Evolutionary conservation across 2,113 vertebrate species (phyloP), one percentile per base, ranked within the genome.

Genomic region (Odocoileus virginianus): DNA sequence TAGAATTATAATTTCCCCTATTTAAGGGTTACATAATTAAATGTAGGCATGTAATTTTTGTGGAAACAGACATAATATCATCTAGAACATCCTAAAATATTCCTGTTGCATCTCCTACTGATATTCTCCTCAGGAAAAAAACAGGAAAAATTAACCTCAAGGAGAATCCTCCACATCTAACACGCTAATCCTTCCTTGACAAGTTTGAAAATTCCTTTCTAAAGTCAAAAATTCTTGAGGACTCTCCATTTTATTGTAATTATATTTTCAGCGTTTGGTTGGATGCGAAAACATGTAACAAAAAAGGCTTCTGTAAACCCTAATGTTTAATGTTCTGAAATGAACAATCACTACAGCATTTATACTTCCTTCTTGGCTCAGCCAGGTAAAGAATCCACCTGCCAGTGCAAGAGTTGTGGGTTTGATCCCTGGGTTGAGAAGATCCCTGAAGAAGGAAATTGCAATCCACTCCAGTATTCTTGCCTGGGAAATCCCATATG

Each of bases 1-100:
- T 98, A 97, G 91, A 89, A 93, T 96, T 87, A 95, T 87, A 95
- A 97, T 96, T 90, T 92, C 8, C 28, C 64, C 78, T 91, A 50
- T 88, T 88, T 97, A 78, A 94, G 85, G 54, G 58, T 92, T 91
- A 96, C 60, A 82, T 93, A 97, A 97, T 92, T 94, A 95, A 96
- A 94, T 40, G 43, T 71, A 94, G 87, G 36, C 78, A 94, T 76
- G 28, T 74, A 90, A 94, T 96, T 97, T 97, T 96, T 97, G 58
- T 97, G 67, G 93, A 97, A 95, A 92, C 57, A 97, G 95, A 97
- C 95, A 89, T 61, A 94, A 91, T 52, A 87, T 50, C 64, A 94
- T 92, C 76, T 67, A 97, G 95, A 97, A 95, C 67, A 95, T 71
- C 85, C 76, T 94, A 91, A 94, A 97, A 96, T 89, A 94, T 78